Percentiles rank a stretch among this genome's conserved stretches.
Conservation (phyloP, 2,113 vertebrate genomes). For the Chaetorhynchus papuensis region DNA sequence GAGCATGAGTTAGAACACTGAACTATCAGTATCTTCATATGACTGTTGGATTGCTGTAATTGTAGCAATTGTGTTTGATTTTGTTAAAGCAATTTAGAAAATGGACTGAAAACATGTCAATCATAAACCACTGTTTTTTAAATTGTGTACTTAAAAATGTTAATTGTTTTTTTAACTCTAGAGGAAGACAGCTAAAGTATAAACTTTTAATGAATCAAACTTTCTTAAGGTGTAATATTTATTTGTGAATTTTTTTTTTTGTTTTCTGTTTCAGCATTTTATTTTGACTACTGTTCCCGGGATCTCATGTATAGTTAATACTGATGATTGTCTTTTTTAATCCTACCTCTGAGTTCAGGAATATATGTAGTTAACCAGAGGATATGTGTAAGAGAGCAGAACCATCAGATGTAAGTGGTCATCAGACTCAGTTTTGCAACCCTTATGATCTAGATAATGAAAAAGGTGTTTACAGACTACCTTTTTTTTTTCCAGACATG, state of each 20-base stretch:
- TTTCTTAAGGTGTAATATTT: neutral
- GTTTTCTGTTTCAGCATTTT: neutral
- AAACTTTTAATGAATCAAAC: neutral
- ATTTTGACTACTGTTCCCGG: neutral
- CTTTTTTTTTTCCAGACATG: neutral
- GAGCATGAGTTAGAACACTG: neutral
- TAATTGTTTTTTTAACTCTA: neutral
- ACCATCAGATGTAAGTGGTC: neutral
- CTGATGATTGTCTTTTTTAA: neutral
- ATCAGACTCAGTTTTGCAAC: neutral
- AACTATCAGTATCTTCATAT: neutral
- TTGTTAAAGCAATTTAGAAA: neutral
- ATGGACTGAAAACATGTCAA: neutral
- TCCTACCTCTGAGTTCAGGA: neutral
- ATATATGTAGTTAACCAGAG: neutral
- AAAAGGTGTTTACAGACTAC: neutral
- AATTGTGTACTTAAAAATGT: neutral
- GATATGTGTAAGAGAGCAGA: neutral
- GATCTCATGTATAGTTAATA: neutral
- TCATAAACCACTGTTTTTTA: neutral
- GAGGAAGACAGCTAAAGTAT: neutral
- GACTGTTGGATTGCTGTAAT: neutral
- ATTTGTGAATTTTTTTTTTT: neutral
- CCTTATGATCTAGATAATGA: neutral
- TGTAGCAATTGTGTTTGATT: neutral